These are phyloP conservation scores for Holcopasites calliopsidis DNA, from an alignment of 1,140 invertebrate genomes.

Conservation along the genomic window DNA sequence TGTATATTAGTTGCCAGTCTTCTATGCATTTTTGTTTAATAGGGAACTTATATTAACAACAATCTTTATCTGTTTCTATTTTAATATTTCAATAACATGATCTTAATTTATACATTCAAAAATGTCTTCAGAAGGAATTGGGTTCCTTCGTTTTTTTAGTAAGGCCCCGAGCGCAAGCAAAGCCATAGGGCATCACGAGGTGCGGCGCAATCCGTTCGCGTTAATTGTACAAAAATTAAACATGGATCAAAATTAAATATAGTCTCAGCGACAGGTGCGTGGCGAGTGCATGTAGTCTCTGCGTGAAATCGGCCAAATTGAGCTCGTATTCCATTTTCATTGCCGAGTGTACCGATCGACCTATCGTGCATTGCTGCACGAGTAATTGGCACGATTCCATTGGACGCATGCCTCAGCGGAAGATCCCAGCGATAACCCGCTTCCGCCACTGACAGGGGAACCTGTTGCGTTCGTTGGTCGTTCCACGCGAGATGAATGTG, in stretches of 20 bases:
- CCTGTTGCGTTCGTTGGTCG: no score
- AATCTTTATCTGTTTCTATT: no score
- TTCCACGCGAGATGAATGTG: not conserved
- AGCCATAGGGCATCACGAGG: not conserved
- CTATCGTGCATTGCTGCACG: constrained; percentile 22
- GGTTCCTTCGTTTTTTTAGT: no score
- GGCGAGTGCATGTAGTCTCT: not conserved
- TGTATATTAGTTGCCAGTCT: no score
- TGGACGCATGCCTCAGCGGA: constrained; percentile 12
- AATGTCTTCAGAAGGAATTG: no score
- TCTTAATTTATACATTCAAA: no score
- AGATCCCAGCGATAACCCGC: constrained; percentile 37
- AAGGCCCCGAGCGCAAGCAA: not conserved
- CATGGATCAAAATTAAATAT: constrained; percentile 46
- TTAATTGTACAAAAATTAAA: constrained; percentile 40
- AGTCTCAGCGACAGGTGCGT: constrained; percentile 37
- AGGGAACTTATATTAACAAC: no score
- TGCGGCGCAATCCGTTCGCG: constrained; percentile 7
- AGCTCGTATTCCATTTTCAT: not conserved
- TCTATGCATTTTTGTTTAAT: no score
- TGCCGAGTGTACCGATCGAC: constrained; percentile 1
- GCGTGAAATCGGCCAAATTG: constrained; percentile 30
- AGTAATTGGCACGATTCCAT: constrained; percentile 29
- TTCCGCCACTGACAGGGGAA: constrained; percentile 2
- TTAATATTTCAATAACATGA: no score